These are phyloP conservation scores for Lepilemur ruficaudatus DNA, from an alignment of 2,797 vertebrate species.

Conservation along the genomic window DNA sequence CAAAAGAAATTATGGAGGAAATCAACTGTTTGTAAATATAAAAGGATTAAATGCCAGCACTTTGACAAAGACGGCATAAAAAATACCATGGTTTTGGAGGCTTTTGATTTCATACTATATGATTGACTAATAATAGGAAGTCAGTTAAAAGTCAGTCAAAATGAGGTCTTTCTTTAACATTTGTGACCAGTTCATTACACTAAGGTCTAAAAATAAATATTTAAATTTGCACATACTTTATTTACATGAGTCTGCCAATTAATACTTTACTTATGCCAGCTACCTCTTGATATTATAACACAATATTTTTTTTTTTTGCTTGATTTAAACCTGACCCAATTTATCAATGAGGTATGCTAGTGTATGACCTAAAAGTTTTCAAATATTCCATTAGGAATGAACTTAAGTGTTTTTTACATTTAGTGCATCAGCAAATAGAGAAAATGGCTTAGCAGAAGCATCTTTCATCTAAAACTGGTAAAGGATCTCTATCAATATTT, in stretches of 20 bases:
- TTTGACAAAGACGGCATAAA: not conserved
- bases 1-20: not conserved
- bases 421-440: constrained; percentile 68
- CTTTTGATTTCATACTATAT: not conserved
- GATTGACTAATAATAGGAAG: not conserved
- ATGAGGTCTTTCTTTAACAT: not conserved
- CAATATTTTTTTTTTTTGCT: constrained; percentile 41
- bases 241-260: not conserved
- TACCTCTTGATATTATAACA: constrained; percentile 23
- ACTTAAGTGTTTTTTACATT: constrained; percentile 54
- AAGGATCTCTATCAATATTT: constrained; percentile 75
- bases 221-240: not conserved
- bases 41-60: not conserved
- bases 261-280: not conserved
- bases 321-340: not conserved
- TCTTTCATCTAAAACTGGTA: constrained; percentile 64
- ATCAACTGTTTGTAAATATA: not conserved
- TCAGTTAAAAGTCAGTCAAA: not conserved
- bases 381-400: constrained; percentile 56
- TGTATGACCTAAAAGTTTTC: constrained; percentile 64
- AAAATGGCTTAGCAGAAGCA: constrained; percentile 65
- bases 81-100: not conserved
- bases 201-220: constrained; percentile 41
- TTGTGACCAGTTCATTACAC: not conserved
- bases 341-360: constrained; percentile 52